These are phyloP conservation scores for Dorcus parallelipipedus DNA, from an alignment of 2,888 invertebrate species.

Conservation along the genomic window DNA sequence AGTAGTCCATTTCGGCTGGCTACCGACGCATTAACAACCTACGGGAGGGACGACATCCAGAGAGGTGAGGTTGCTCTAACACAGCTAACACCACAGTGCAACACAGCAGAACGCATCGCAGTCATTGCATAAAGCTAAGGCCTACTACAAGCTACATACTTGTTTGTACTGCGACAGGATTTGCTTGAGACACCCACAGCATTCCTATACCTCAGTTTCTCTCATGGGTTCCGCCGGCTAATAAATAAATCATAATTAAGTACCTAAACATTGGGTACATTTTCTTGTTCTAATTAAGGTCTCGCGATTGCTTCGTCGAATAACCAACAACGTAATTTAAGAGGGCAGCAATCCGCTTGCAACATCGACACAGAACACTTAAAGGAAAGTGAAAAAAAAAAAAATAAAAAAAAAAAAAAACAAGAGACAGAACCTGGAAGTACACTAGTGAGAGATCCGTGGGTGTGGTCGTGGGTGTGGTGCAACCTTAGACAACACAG, in stretches of 20 bases:
- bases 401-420: conserved; percentile 17
- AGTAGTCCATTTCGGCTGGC: conserved; percentile 12
- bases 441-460: conserved; percentile 30
- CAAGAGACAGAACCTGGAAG: conserved; percentile 16
- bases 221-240: conserved; percentile 72
- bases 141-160: conserved; percentile 58
- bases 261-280: conserved; percentile 24
- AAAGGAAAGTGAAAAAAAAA: conserved; percentile 21
- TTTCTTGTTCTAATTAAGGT: conserved; percentile 10
- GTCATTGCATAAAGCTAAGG: conserved; percentile 45
- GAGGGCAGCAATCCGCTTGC: conserved; percentile 26
- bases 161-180: conserved; percentile 60
- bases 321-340: not conserved
- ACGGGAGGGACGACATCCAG: conserved; percentile 37
- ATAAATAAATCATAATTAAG: conserved; percentile 54
- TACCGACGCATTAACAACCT: conserved; percentile 26
- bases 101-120: conserved; percentile 46
- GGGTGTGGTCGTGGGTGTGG: conserved; percentile 35
- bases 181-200: conserved; percentile 55
- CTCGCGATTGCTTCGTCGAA: conserved; percentile 2
- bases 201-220: conserved; percentile 72
- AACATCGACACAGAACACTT: conserved; percentile 29
- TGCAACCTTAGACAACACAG: conserved; percentile 51
- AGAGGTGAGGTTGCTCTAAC: conserved; percentile 39
- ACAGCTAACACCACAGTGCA: conserved; percentile 48